A percentile compares a stretch with the other conserved stretches of the same genome.
These are phyloP conservation scores for Hemitrygon akajei DNA, from an alignment of 2,797 vertebrate species.

Conservation along the genomic window DNA sequence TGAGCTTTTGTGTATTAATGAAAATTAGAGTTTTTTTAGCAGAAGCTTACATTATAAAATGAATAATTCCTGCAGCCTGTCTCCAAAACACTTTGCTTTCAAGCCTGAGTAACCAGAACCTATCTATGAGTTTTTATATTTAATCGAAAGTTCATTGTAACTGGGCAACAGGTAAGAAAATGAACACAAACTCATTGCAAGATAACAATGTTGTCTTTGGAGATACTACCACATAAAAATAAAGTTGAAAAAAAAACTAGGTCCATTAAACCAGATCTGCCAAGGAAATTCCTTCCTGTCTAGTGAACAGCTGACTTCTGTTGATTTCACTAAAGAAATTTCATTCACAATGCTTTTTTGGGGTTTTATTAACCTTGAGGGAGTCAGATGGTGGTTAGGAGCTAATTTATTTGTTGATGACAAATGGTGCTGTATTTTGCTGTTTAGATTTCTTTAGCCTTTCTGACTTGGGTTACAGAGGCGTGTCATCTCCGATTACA, in stretches of 20 bases:
- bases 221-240: not conserved
- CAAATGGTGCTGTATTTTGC: not conserved
- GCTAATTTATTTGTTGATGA: slow-evolving; percentile 33
- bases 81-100: not conserved
- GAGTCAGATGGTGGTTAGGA: not conserved
- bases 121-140: not conserved
- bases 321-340: not conserved
- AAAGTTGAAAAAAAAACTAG: not conserved
- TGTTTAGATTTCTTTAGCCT: slow-evolving; percentile 31
- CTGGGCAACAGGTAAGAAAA: not conserved
- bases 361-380: not conserved
- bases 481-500: slow-evolving; percentile 29
- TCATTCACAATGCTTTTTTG: not conserved
- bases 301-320: not conserved
- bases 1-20: not conserved
- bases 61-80: not conserved
- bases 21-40: not conserved
- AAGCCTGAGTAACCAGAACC: not conserved
- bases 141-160: not conserved
- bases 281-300: not conserved
- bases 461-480: slow-evolving; percentile 24
- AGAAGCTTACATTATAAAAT: not conserved
- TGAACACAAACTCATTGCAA: not conserved
- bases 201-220: not conserved
- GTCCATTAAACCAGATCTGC: not conserved